Conservation (phyloP, 2,888 invertebrate genomes). For the Gerris lacustris region DNA sequence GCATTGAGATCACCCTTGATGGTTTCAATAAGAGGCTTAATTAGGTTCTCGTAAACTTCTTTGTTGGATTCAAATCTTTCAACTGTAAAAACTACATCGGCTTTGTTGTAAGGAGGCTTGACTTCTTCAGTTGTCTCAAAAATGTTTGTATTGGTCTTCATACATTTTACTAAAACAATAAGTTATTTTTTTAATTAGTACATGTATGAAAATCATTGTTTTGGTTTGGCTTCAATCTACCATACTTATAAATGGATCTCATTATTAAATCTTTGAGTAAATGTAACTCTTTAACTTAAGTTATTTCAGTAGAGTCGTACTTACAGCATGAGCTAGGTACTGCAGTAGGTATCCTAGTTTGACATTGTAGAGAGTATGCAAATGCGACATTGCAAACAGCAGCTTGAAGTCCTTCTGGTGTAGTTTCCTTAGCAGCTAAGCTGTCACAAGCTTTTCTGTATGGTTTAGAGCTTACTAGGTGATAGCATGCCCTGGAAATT, state of each 20-base stretch:
- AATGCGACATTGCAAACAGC: constrained; percentile 8
- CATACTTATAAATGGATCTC: too few species aligned
- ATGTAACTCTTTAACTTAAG: not conserved
- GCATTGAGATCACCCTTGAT: constrained; percentile 48
- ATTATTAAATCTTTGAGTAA: not conserved
- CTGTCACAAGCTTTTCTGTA: constrained; percentile 12
- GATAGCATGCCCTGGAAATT: not conserved
- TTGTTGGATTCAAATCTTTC: constrained; percentile 54
- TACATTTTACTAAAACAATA: constrained; percentile 38
- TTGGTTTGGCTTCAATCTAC: too few species aligned
- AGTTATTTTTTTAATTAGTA: not conserved
- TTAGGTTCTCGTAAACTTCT: constrained; percentile 49
- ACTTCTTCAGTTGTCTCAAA: constrained; percentile 49
- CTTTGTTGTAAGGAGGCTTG: constrained; percentile 57
- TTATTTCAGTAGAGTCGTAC: not conserved
- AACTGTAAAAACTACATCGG: constrained; percentile 67
- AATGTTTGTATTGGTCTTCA: constrained; percentile 38
- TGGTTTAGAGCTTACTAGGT: not conserved
- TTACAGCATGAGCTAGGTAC: not conserved
- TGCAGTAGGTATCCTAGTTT: not conserved
- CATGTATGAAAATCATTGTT: not conserved
- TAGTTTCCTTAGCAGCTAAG: constrained; percentile 16
- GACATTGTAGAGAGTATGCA: constrained; percentile 16
- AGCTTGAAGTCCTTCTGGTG: not conserved
- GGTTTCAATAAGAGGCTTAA: constrained; percentile 48